Conservation (phyloP, 2,113 vertebrate genomes). For the Numida meleagris region DNA sequence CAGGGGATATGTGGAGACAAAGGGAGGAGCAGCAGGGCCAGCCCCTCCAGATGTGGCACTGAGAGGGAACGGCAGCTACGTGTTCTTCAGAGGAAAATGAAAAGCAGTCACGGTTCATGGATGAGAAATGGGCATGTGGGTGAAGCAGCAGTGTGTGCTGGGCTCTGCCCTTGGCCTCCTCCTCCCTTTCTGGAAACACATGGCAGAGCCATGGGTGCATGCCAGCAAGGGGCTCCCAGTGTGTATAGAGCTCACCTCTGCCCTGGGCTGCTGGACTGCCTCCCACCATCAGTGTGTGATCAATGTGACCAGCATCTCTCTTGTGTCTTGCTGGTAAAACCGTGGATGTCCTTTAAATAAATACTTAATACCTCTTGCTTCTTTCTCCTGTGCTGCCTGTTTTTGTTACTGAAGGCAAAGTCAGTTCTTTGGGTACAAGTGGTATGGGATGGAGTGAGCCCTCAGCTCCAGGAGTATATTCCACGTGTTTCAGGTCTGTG, state of each 20-base stretch:
- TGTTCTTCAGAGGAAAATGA: background rate
- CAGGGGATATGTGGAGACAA: background rate
- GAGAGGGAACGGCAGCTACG: background rate
- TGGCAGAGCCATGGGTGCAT: fast-evolving
- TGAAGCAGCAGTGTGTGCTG: background rate
- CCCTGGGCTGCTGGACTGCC: background rate
- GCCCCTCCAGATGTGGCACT: background rate
- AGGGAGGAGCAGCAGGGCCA: background rate
- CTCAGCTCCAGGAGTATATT: background rate
- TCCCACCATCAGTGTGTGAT: background rate
- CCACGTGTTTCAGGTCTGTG: background rate
- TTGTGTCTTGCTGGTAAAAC: background rate
- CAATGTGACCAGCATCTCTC: background rate
- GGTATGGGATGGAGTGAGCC: background rate
- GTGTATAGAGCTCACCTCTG: background rate
- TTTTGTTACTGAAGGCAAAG: background rate
- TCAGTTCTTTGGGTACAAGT: background rate
- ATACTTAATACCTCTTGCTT: constrained; percentile 7
- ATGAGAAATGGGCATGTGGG: background rate
- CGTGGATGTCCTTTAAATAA: constrained; percentile 28
- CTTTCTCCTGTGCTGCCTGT: background rate
- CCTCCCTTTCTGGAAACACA: fast-evolving
- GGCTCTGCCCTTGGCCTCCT: background rate
- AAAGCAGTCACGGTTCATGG: background rate
- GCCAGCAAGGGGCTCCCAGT: background rate